Base-by-base conservation (phyloP, 2,888 invertebrate species). In the Druceiella hillmani region DNA sequence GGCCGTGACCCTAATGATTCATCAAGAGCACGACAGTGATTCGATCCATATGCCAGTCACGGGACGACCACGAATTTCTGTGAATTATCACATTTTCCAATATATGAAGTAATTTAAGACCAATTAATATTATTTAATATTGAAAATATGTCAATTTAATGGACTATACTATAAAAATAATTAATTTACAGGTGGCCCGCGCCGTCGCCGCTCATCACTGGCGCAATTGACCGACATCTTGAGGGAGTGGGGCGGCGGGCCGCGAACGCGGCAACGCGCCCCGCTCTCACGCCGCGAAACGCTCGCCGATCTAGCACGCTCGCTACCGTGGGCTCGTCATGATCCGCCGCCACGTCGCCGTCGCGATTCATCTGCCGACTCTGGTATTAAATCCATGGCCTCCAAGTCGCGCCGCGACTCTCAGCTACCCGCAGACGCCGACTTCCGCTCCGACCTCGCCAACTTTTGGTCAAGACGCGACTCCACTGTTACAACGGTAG, bases 191-290 rank as follows among this genome's bases (percentile, higher is more conserved):
- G 80, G 80, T 38, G 69, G 75, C 40, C 77, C 81, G 36, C 77
- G 87, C 4, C 79, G 89, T 3, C 79, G 90, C 11, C 81, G 90
- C 36, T 88, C 88, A 46, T 90, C 90, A 2, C 64, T 92, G 43
- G 91, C 92, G 10, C 91, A 91, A 61, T 73, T 91, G 43, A 90
- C 90, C 41, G 92, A 92, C 61, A 85, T 92, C 40, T 62, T 92
- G 30, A 76, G 88, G 37, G 90, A 90, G 71, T 90, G 89, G 90
- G 83, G 90, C 45, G 79, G 81, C 3, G 81, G n/a, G n/a, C n/a
- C n/a, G n/a, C 67, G 70, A 45, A 59, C 61, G 3, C 70, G 77
- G 17, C 73, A 74, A 44, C 66, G 76, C 33, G 79, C 82, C 3
- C 83, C 83, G n/a, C 67, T 89, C 13, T 85, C 84, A 50, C 78